Conservation (phyloP, 2,888 invertebrate species). For the Lasioglossum malachurum region DNA sequence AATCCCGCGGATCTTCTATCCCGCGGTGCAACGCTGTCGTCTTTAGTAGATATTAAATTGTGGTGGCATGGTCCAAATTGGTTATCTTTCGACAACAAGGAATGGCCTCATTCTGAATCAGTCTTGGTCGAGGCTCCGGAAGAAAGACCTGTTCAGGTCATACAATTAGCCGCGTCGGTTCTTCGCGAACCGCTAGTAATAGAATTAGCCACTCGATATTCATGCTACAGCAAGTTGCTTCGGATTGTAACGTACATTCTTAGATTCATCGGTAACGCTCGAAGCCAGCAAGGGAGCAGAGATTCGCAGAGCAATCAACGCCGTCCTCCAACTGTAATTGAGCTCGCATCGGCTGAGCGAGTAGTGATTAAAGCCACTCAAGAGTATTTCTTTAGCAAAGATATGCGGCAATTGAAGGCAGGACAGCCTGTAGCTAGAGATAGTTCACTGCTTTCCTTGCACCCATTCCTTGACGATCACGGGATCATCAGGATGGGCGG, state of each 20-base stretch:
- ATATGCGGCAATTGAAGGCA: not conserved
- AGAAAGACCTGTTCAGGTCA: not conserved
- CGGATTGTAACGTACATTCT: not conserved
- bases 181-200: too few relatives aligned
- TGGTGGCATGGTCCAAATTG: not conserved
- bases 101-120: not conserved
- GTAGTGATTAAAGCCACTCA: not conserved
- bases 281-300: not conserved
- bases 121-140: not conserved
- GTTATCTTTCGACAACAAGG: not conserved
- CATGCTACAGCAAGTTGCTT: not conserved
- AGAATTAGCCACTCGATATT: not conserved
- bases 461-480: not conserved
- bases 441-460: not conserved
- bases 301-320: not conserved
- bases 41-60: not conserved
- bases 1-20: not conserved
- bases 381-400: not conserved
- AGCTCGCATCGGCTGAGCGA: not conserved
- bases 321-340: not conserved
- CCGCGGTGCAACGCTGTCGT: not conserved
- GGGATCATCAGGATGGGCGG: constrained; percentile 5
- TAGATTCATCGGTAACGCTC: not conserved
- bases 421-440: not conserved
- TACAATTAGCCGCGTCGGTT: too few relatives aligned